Conservation (phyloP, 2,888 invertebrate species). For the Candidula unifasciata region DNA sequence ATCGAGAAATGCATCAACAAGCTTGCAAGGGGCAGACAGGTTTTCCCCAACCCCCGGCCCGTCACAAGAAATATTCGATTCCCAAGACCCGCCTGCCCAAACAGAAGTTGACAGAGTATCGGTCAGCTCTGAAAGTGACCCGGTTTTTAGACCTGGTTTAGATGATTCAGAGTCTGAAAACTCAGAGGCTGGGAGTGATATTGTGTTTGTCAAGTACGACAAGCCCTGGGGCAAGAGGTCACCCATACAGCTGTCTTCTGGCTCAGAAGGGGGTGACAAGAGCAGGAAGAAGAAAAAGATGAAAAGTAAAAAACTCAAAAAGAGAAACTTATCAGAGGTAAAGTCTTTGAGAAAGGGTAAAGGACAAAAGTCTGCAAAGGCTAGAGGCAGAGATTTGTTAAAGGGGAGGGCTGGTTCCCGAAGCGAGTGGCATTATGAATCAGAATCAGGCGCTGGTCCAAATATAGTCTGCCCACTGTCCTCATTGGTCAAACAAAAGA, state of each 20-base stretch:
- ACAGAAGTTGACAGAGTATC: constrained; percentile 45
- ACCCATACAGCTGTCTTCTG: constrained; percentile 76
- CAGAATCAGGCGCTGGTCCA: not conserved
- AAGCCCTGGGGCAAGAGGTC: constrained; percentile 84
- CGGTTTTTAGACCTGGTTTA: constrained; percentile 30
- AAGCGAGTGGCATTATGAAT: not conserved
- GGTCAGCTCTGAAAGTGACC: constrained; percentile 54
- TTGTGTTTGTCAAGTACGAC: constrained; percentile 82
- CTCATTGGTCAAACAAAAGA: constrained; percentile 21
- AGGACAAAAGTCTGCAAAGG: constrained; percentile 16
- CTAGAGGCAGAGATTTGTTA: not conserved
- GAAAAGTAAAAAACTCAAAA: constrained; percentile 54
- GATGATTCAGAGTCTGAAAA: constrained; percentile 55
- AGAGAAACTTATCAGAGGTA: constrained; percentile 15
- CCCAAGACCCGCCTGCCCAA: constrained; percentile 3
- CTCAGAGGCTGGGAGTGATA: constrained; percentile 63
- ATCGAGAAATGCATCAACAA: constrained; percentile 12
- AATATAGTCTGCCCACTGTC: not conserved
- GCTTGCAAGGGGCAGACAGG: constrained; percentile 62
- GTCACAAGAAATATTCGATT: constrained; percentile 56
- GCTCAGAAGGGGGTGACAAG: constrained; percentile 48
- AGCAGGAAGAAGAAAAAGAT: constrained; percentile 43
- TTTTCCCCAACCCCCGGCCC: constrained; percentile 73
- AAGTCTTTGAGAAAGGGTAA: constrained; percentile 7
- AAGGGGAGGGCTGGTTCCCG: not conserved